Evolutionary conservation across 2,797 vertebrate genomes (phyloP).

Genomic region (Mormyrus hasselquistii): DNA sequence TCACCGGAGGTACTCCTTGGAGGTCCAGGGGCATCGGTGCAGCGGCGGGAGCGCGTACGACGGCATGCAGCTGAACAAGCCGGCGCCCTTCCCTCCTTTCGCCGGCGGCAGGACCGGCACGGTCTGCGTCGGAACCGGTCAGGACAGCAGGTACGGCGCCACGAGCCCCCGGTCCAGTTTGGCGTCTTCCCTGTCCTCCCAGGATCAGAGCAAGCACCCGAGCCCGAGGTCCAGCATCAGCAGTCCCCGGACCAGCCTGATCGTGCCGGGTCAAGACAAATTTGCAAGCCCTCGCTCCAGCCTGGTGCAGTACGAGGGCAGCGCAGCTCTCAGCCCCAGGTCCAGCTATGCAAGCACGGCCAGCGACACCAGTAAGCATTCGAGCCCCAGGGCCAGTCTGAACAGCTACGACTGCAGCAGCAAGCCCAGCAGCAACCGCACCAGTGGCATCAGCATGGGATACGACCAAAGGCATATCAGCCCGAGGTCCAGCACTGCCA

Average conservation of each 20-base stretch:
- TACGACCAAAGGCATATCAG: constrained; percentile 90
- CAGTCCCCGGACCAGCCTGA: constrained; percentile 67
- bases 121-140: constrained; percentile 42
- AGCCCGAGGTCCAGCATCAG: constrained; percentile 76
- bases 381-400: constrained; percentile 82
- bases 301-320: constrained; percentile 63
- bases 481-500: constrained; percentile 80
- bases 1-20: constrained; percentile 71
- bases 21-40: constrained; percentile 72
- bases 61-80: constrained; percentile 62
- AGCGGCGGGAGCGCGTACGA: constrained; percentile 73
- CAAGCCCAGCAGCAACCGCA: constrained; percentile 88
- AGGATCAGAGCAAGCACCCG: constrained; percentile 72
- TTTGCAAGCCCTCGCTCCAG: constrained; percentile 67
- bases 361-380: constrained; percentile 78
- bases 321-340: constrained; percentile 61
- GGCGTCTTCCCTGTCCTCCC: constrained; percentile 61
- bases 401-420: constrained; percentile 81
- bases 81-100: constrained; percentile 43
- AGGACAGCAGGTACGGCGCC: constrained; percentile 57
- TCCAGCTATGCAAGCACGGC: constrained; percentile 78
- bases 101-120: constrained; percentile 57
- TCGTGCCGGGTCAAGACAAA: constrained; percentile 65
- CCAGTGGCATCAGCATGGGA: constrained; percentile 95
- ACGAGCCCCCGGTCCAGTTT: constrained; percentile 70